A percentile compares a stretch with the other conserved stretches of the same genome.
These are phyloP conservation scores for Acanthurus leucopareius DNA, from an alignment of 2,797 vertebrate species.

Conservation along the genomic window DNA sequence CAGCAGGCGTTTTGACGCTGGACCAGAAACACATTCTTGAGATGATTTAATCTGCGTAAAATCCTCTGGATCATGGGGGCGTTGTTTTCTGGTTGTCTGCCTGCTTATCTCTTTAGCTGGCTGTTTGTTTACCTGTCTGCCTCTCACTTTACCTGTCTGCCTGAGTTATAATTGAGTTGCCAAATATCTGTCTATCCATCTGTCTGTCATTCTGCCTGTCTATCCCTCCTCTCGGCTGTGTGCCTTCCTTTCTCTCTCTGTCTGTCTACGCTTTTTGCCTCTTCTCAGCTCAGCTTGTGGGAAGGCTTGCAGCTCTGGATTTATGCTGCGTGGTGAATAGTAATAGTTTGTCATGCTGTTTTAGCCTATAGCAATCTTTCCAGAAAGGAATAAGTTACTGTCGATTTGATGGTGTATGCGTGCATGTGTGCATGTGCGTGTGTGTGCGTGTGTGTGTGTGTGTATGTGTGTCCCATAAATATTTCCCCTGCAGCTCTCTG, in stretches of 20 bases:
- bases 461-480: slow-evolving; percentile 38
- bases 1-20: slow-evolving; percentile 18
- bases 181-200: slow-evolving; percentile 8
- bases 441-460: not conserved
- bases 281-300: slow-evolving; percentile 24
- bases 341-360: slow-evolving; percentile 50
- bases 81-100: slow-evolving; percentile 34
- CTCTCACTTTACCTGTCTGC: slow-evolving; percentile 29
- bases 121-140: slow-evolving; percentile 35
- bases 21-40: slow-evolving; percentile 41
- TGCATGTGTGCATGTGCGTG: slow-evolving; percentile 2
- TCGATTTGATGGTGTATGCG: not conserved
- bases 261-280: slow-evolving; percentile 1
- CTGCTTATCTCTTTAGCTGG: slow-evolving; percentile 39
- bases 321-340: slow-evolving; percentile 57
- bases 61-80: slow-evolving; percentile 38
- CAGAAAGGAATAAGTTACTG: slow-evolving; percentile 36
- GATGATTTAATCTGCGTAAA: slow-evolving; percentile 58
- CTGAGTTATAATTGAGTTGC: slow-evolving; percentile 27
- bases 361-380: slow-evolving; percentile 48
- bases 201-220: slow-evolving; percentile 7
- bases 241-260: slow-evolving; percentile 2
- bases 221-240: not conserved
- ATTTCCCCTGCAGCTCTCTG: slow-evolving; percentile 43
- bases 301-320: slow-evolving; percentile 49